phyloP scores from a whole-genome alignment of 1,140 invertebrate species.

The Diabrotica virgifera region DNA sequence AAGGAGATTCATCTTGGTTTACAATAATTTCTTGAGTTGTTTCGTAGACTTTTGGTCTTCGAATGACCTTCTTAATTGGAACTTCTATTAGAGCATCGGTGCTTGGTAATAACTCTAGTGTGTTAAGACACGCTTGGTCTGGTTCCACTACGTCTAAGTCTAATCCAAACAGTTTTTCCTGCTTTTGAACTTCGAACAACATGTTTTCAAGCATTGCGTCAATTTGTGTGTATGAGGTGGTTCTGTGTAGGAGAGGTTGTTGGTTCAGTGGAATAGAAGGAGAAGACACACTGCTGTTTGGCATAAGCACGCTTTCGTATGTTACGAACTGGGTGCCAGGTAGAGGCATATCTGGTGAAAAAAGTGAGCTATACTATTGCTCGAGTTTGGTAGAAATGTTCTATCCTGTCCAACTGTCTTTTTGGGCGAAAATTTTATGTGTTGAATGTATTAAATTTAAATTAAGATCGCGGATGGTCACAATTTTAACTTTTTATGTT shows the following conservation, averaged over 20 bases:
- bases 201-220: constrained; percentile 45
- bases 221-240: constrained; percentile 42
- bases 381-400: background rate
- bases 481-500: no score
- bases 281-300: constrained; percentile 31
- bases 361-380: constrained; percentile 10
- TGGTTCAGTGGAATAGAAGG: constrained; percentile 11
- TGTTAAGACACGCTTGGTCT: constrained; percentile 39
- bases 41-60: constrained; percentile 29
- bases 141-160: constrained; percentile 39
- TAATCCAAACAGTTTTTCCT: constrained; percentile 39
- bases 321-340: constrained; percentile 31
- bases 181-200: constrained; percentile 43
- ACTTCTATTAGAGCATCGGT: constrained; percentile 47
- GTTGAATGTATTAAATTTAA: no score
- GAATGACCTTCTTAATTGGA: constrained; percentile 38
- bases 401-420: background rate
- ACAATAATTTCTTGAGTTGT: constrained; percentile 31
- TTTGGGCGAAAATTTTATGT: no score
- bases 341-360: constrained; percentile 23
- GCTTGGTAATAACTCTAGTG: constrained; percentile 42
- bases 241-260: constrained; percentile 26
- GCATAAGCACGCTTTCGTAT: constrained; percentile 42
- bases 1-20: constrained; percentile 22
- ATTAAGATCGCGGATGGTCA: no score